Conservation (phyloP, 2,888 invertebrate genomes). For the Pyrrhosoma nymphula region DNA sequence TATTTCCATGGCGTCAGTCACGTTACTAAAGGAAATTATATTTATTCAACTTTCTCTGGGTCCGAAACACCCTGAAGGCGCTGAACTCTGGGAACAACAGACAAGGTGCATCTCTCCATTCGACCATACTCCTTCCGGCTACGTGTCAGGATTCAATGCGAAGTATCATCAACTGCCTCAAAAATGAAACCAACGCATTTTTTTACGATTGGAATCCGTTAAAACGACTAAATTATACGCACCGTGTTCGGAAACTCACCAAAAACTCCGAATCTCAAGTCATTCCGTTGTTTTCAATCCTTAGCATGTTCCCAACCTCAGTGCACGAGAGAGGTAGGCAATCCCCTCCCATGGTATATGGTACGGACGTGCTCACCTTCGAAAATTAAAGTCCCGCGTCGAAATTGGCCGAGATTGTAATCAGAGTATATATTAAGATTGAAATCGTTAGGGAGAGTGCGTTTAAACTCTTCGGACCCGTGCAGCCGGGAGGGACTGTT, state of each 20-base stretch:
- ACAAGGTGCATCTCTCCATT: too few species aligned
- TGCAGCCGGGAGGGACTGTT: background rate
- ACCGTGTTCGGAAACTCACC: background rate
- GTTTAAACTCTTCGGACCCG: background rate
- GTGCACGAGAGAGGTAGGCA: background rate
- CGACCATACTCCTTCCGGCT: background rate
- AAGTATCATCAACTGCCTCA: background rate
- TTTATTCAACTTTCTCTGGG: too few species aligned
- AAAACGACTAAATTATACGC: background rate
- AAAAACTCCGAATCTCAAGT: background rate
- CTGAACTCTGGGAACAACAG: too few species aligned
- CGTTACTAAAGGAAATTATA: too few species aligned
- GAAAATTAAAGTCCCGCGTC: background rate
- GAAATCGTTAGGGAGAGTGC: conserved; percentile 2
- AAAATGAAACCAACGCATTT: background rate
- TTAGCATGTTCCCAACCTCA: background rate
- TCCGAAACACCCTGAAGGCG: background rate
- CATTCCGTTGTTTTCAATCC: background rate
- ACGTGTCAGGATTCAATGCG: background rate
- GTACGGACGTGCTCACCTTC: background rate
- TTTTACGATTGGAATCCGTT: background rate
- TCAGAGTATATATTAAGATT: conserved; percentile 12
- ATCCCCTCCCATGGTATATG: background rate
- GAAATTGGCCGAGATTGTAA: background rate
- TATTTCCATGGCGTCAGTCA: too few species aligned